Evolutionary conservation across 2,888 invertebrate genomes (phyloP), one percentile per base, ranked within the genome.

Genomic region (Synanthedon vespiformis): DNA sequence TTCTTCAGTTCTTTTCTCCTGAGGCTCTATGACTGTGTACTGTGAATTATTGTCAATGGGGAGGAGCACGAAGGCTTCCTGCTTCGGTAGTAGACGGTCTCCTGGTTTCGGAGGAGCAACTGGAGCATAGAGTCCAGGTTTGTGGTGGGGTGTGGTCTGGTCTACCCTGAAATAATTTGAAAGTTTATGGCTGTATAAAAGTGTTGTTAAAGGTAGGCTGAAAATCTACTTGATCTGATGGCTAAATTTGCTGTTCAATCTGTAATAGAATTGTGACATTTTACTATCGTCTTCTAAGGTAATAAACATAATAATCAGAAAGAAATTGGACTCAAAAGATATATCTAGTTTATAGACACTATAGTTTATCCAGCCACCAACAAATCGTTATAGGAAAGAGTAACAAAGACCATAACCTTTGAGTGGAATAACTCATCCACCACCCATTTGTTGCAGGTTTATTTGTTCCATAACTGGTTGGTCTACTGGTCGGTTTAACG

Each of bases 71-170:
- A 73, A 82, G n/a, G 44, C 18, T 10, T 41, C n/a, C 12, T 56
- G 56, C 47, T 71, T 69, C 27, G 68, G 63, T 49, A 62, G 62
- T 52, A 64, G 59, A 41, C 78, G 62, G 44, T 77, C 79, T 44
- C 65, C 64, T 0, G 80, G 75, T 52, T 77, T 83, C 0, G 87
- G 88, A 0, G 89, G 89, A 1, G 71, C 63, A 10, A 68, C 65
- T 0, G 90, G 91, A 0, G 89, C 89, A 68, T 80, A 90, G 2
- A 90, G 67, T 0, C 89, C 91, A 1, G 89, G 89, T 44, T 70
- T 77, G 65, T 89, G 88, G 64, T 72, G 73, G 0, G 72, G 77
- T 0, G 88, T 88, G 0, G 88, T 87, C 50, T 64, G 50, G 4
- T 79, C 79, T 52, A 50, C 18, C 16, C 57, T 57, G 54, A 56